A percentile compares a stretch with the other conserved stretches of the same genome.
phyloP scores from a whole-genome alignment of 2,113 vertebrate species.

The Corythaixoides concolor region DNA sequence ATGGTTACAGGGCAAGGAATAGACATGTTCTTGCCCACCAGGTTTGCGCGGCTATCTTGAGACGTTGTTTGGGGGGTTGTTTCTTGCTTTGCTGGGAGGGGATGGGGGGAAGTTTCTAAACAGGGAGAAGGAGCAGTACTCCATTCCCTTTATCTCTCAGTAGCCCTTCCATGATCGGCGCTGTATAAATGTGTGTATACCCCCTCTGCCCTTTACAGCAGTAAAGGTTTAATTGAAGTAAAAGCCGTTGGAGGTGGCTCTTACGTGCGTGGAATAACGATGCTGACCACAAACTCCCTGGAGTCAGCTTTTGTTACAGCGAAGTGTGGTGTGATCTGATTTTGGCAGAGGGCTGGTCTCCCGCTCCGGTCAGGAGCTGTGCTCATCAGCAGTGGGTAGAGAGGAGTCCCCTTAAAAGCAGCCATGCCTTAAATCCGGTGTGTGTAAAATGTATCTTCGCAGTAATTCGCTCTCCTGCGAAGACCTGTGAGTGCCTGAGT shows the following conservation, averaged over 20 bases:
- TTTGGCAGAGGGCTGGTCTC: slow-evolving; percentile 6
- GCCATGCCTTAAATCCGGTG: neutral
- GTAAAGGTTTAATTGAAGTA: slow-evolving; percentile 15
- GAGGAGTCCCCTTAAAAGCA: neutral
- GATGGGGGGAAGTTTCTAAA: neutral
- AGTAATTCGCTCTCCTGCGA: neutral
- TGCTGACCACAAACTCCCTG: slow-evolving; percentile 3
- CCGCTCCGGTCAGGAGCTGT: neutral
- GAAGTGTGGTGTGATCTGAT: neutral
- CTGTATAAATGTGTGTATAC: neutral
- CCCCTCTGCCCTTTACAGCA: neutral
- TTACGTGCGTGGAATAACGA: slow-evolving; percentile 18
- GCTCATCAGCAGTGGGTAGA: neutral
- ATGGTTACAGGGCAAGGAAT: neutral
- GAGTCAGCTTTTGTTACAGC: slow-evolving; percentile 45
- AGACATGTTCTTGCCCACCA: neutral
- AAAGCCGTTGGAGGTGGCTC: slow-evolving; percentile 17
- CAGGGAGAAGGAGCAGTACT: neutral
- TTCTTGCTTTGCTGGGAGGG: neutral
- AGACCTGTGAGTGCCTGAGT: neutral
- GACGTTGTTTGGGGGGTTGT: neutral
- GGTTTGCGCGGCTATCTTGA: neutral
- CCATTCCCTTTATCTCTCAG: neutral
- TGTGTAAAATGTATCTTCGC: neutral
- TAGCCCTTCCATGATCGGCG: fast-evolving